These are phyloP conservation scores for Uromys caudimaculatus DNA, from an alignment of 2,797 vertebrate species.

Conservation along the genomic window DNA sequence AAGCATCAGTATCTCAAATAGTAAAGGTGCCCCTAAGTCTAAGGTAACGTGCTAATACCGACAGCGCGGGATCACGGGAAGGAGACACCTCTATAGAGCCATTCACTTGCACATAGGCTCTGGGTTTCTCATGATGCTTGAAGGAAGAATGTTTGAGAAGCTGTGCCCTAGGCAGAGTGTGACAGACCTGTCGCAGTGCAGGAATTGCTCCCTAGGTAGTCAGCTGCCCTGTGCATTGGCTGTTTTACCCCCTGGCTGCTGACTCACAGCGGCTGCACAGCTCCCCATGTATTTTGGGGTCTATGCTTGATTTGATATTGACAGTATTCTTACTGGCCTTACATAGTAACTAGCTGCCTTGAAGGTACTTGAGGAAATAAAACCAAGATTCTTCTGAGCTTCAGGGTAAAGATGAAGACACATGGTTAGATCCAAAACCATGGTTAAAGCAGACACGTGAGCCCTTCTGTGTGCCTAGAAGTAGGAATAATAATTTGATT, in stretches of 20 bases:
- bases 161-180: neutral
- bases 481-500: neutral
- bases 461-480: neutral
- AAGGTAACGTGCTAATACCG: fast-evolving
- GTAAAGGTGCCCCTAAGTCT: neutral
- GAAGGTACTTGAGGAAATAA: neutral
- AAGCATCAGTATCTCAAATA: fast-evolving
- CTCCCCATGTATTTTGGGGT: neutral
- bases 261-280: neutral
- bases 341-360: neutral
- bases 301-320: neutral
- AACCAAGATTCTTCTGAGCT: neutral
- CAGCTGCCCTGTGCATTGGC: neutral
- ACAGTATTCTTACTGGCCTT: neutral
- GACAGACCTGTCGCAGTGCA: neutral
- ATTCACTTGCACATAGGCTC: neutral
- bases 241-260: neutral
- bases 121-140: neutral
- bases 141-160: neutral
- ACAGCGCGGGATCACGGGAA: neutral
- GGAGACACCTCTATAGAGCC: fast-evolving
- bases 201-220: neutral
- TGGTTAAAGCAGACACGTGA: neutral
- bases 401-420: neutral
- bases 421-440: too few species aligned